Evolutionary conservation across 1,140 invertebrate species (phyloP).

Genomic region (Philotrypesis tridentata): DNA sequence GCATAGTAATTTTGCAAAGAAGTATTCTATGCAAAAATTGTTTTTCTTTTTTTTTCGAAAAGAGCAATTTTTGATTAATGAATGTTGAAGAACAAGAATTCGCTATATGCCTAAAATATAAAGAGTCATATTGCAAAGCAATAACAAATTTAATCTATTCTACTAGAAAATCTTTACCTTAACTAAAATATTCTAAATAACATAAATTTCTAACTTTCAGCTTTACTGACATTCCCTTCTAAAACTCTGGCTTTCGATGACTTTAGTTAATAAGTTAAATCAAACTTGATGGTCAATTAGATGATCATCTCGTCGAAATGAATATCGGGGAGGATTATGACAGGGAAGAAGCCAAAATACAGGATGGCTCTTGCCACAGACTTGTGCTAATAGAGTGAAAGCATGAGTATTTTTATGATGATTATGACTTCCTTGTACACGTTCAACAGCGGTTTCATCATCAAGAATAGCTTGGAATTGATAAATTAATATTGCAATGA

Average conservation of each 20-base stretch:
- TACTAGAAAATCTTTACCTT: not conserved
- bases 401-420: slow-evolving; percentile 79
- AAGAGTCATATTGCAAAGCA: not conserved
- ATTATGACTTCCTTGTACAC: slow-evolving; percentile 81
- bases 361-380: slow-evolving; percentile 85
- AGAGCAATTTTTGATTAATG: not conserved
- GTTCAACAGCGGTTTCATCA: slow-evolving; percentile 89
- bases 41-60: not conserved
- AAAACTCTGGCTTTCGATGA: not conserved
- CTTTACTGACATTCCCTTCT: not conserved
- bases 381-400: slow-evolving; percentile 83
- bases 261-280: slow-evolving; percentile 32
- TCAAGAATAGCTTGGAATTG: slow-evolving; percentile 89
- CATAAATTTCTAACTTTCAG: not conserved
- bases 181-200: not conserved
- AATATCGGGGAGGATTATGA: slow-evolving; percentile 73
- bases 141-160: not conserved
- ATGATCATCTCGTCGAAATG: slow-evolving; percentile 75
- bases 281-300: slow-evolving; percentile 78
- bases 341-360: slow-evolving; percentile 80
- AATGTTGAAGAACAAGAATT: not conserved
- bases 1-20: slow-evolving; percentile 9
- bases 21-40: too few species aligned
- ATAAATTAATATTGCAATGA: slow-evolving; percentile 91
- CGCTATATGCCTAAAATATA: not conserved